Evolutionary conservation across 2,888 invertebrate genomes (phyloP).

Genomic region (Trichopoda pennipes): DNA sequence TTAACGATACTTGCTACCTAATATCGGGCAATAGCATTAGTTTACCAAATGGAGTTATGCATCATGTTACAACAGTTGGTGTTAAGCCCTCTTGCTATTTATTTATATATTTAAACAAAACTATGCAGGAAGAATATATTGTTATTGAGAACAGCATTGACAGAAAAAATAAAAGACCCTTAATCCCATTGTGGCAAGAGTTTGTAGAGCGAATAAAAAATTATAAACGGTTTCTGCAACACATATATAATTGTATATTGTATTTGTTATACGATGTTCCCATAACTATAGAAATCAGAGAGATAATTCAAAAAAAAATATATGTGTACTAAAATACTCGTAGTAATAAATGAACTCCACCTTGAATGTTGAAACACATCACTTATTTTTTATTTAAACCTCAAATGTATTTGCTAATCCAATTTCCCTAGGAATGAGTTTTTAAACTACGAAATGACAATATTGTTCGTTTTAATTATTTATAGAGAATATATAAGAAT

Average conservation of each 20-base stretch:
- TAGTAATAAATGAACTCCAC: background rate
- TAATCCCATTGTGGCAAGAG: conserved; percentile 82
- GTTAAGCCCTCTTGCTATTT: conserved; percentile 87
- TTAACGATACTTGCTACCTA: conserved; percentile 73
- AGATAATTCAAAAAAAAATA: conserved; percentile 69
- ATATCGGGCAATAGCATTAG: conserved; percentile 80
- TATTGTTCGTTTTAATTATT: no score
- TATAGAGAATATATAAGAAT: no score
- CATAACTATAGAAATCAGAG: conserved; percentile 82
- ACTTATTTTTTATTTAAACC: no score
- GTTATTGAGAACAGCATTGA: conserved; percentile 60
- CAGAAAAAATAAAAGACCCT: conserved; percentile 70
- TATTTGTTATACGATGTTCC: conserved; percentile 83
- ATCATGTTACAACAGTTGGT: conserved; percentile 86
- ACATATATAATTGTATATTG: conserved; percentile 83
- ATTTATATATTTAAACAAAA: conserved; percentile 87
- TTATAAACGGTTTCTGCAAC: conserved; percentile 82
- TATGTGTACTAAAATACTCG: background rate
- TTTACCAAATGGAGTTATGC: conserved; percentile 84
- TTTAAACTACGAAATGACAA: no score
- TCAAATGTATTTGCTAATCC: no score
- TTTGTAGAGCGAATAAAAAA: conserved; percentile 81
- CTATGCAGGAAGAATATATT: conserved; percentile 78
- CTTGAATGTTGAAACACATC: no score
- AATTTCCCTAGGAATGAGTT: no score